Conservation (phyloP, 2,797 vertebrate species). For the Cyclura pinguis region DNA sequence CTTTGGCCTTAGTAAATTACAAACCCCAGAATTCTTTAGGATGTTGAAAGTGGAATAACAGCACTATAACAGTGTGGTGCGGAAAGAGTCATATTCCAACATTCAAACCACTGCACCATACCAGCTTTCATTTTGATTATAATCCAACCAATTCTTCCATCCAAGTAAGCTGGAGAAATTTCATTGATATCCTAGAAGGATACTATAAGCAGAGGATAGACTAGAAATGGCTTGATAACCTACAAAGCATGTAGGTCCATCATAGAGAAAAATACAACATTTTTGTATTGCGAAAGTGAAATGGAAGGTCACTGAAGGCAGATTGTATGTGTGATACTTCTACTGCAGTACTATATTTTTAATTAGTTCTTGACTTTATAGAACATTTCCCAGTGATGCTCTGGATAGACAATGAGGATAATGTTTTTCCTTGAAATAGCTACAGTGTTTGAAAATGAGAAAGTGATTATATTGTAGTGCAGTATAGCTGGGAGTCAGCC, state of each 20-base stretch:
- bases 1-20: too few species aligned
- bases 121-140: too few species aligned
- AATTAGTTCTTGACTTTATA: conserved; percentile 24
- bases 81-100: too few species aligned
- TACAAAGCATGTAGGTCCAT: background rate
- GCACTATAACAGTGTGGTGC: too few species aligned
- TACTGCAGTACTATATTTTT: conserved; percentile 6
- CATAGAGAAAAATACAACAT: background rate
- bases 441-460: conserved; percentile 1
- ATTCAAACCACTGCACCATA: too few species aligned
- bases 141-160: background rate
- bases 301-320: background rate
- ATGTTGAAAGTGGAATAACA: too few species aligned
- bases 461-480: background rate
- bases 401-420: background rate
- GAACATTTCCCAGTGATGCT: background rate
- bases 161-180: background rate
- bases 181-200: background rate
- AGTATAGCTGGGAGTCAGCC: background rate
- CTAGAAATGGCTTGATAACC: background rate
- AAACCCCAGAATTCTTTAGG: too few species aligned
- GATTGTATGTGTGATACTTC: accelerated
- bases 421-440: background rate
- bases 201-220: background rate
- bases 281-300: background rate